phyloP scores from a whole-genome alignment of 2,888 invertebrate species.

The Tenthredo distinguenda region DNA sequence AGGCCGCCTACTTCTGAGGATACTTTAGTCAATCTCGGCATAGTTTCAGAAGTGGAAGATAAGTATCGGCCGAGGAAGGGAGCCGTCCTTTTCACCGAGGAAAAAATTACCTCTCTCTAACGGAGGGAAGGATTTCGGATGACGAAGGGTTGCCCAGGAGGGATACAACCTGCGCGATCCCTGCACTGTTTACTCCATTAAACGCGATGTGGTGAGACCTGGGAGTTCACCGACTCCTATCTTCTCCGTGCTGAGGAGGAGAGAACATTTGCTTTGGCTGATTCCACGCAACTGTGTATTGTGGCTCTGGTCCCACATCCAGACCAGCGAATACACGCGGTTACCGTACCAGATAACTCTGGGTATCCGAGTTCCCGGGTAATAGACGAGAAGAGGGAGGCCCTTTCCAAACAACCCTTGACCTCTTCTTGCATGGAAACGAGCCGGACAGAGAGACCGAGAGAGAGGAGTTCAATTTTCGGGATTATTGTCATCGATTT shows the following conservation, averaged over 20 bases:
- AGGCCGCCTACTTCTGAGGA: background rate
- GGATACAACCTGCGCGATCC: background rate
- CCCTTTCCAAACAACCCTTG: slow-evolving; percentile 31
- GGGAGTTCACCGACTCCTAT: background rate
- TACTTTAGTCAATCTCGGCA: slow-evolving; percentile 9
- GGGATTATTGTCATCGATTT: background rate
- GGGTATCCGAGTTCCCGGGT: background rate
- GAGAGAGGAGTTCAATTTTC: background rate
- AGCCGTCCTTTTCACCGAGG: background rate
- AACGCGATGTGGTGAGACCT: background rate
- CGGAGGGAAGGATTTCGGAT: background rate
- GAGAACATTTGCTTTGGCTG: slow-evolving; percentile 10
- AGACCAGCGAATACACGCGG: background rate
- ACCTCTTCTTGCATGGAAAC: slow-evolving; percentile 7
- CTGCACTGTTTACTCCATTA: background rate
- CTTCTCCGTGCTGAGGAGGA: background rate
- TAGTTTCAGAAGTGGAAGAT: background rate
- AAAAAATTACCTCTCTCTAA: background rate
- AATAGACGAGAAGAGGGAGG: slow-evolving; percentile 15
- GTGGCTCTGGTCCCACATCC: background rate
- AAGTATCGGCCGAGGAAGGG: background rate
- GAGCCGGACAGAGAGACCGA: background rate
- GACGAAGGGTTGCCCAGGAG: background rate
- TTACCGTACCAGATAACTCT: slow-evolving; percentile 3
- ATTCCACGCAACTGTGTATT: background rate